Evolutionary conservation across 2,797 vertebrate species (phyloP).

Genomic region (Thalassophryne amazonica): DNA sequence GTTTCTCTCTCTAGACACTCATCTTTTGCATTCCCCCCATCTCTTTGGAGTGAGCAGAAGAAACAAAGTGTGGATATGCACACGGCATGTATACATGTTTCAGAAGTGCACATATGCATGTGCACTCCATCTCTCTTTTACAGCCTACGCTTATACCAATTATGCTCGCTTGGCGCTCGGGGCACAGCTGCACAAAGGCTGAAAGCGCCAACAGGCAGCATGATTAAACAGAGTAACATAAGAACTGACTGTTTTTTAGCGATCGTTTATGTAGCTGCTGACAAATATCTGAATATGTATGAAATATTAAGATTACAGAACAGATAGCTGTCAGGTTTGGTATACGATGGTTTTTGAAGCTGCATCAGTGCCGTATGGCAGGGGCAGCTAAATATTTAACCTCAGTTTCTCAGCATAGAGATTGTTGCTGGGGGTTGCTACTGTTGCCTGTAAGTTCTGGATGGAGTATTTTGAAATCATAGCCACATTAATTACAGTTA

Average conservation of each 20-base stretch:
- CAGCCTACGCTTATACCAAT: slow-evolving; percentile 28
- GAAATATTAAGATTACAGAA: slow-evolving; percentile 59
- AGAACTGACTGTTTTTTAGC: slow-evolving; percentile 24
- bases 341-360: background rate
- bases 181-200: background rate
- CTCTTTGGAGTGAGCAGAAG: background rate
- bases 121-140: background rate
- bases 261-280: slow-evolving; percentile 32
- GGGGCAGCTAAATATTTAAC: slow-evolving; percentile 4
- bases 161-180: slow-evolving; percentile 2
- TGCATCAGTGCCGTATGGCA: slow-evolving; percentile 3
- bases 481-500: background rate
- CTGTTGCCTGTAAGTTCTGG: background rate
- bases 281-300: slow-evolving; percentile 57
- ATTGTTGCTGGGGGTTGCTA: no score
- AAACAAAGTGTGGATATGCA: background rate
- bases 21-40: background rate
- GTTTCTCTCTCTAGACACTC: no score
- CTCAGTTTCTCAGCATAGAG: background rate
- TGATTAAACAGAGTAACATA: slow-evolving; percentile 58
- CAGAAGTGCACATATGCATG: background rate
- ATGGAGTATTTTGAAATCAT: background rate
- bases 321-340: slow-evolving; percentile 3
- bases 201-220: slow-evolving; percentile 34
- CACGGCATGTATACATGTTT: background rate